Evolutionary conservation across 2,888 invertebrate genomes (phyloP), one percentile per base, ranked within the genome.

Genomic region (Drosophila borborema): DNA sequence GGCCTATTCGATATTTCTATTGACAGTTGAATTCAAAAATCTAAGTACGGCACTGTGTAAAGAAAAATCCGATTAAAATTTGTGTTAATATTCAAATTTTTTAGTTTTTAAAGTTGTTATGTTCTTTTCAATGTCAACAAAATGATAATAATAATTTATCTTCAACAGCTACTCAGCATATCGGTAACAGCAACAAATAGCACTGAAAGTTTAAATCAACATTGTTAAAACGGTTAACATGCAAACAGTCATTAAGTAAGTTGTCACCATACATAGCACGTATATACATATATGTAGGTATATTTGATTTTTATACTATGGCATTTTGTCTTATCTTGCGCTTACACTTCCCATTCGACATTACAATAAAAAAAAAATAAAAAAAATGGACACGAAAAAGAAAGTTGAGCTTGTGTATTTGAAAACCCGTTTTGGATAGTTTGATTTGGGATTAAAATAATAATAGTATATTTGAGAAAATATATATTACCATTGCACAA

Each of bases 181-280:
- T 66, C 67, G 79, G 72, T 77, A 70, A 69, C 41, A 51, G 68
- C 53, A 62, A 46, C 34, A 46, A 67, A 61, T 69, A 55, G 31
- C 68, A 31, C 48, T 67, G 53, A 23, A 45, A 58, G 46, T 45
- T 53, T 61, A 43, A 70, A 41, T 67, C 74, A 77, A 86, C 66
- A 85, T 79, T 77, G 69, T 74, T 68, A 77, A 72, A 81, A 82
- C 79, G 80, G 78, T 65, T 60, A 90, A 69, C 67, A 92, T 92
- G 92, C 92, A 92, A 85, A 92, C 92, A 64, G 91, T 92, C 63
- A 92, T 92, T 76, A 91, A 92, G 92, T 92, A 91, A 92, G 92
- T 92, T 60, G 71, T 62, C 48, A 41, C n/a, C 48, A 28, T 53
- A 23, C 14, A 43, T 14, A 49, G 54, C 16, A 38, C 23, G 40